Evolutionary conservation across 2,113 vertebrate genomes (phyloP).

Genomic region (Felis chaus): DNA sequence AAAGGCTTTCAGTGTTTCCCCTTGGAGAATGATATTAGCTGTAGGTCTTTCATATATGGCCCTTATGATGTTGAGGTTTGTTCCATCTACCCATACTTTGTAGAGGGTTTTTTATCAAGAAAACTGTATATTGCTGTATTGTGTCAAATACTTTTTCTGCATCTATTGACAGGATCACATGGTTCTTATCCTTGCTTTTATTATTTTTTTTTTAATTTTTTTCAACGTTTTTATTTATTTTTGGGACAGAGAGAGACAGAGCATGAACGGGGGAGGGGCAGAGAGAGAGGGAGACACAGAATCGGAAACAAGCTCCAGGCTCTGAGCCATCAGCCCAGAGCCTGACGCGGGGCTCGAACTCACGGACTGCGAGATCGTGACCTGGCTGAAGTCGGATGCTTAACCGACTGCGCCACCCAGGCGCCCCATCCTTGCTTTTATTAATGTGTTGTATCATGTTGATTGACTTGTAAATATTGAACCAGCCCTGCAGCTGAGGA

Average conservation of each 20-base stretch:
- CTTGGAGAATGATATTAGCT: neutral
- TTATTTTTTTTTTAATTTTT: neutral
- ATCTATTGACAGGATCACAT: neutral
- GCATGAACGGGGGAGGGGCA: too few relatives aligned
- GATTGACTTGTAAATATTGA: neutral
- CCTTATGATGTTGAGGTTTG: neutral
- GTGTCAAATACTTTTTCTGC: neutral
- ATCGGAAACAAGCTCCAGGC: too few relatives aligned
- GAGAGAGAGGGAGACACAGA: too few relatives aligned
- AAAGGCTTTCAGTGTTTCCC: neutral
- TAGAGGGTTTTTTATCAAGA: neutral
- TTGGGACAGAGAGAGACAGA: too few relatives aligned
- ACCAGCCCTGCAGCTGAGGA: neutral
- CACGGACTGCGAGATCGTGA: too few relatives aligned
- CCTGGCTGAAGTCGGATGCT: too few relatives aligned
- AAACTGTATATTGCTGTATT: neutral
- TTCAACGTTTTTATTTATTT: too few relatives aligned
- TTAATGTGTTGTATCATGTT: neutral
- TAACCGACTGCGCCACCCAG: too few relatives aligned
- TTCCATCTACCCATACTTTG: neutral
- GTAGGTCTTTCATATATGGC: neutral
- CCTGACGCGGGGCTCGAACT: too few relatives aligned
- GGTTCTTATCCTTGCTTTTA: neutral
- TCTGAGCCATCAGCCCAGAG: too few relatives aligned
- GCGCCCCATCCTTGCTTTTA: neutral